A percentile compares a stretch with the other conserved stretches of the same genome.
These are phyloP conservation scores for Rhadina sibilatrix DNA, from an alignment of 2,113 vertebrate genomes.

Conservation along the genomic window DNA sequence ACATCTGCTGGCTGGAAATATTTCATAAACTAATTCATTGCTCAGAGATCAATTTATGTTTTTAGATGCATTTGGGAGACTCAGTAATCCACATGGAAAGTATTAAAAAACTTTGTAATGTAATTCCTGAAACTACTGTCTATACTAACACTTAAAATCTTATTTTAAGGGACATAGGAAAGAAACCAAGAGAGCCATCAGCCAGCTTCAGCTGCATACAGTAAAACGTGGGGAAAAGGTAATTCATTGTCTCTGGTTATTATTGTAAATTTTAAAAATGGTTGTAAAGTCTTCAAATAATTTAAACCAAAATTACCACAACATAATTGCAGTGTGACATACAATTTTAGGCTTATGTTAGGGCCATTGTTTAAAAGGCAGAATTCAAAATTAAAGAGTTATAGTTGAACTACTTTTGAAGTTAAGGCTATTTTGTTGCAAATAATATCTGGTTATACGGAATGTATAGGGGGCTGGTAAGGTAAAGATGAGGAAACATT, in stretches of 20 bases:
- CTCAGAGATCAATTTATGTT: background rate
- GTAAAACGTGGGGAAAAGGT: slow-evolving; percentile 82
- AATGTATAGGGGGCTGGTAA: background rate
- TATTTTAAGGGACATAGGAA: slow-evolving; percentile 75
- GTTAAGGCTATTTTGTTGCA: background rate
- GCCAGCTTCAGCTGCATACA: slow-evolving; percentile 77
- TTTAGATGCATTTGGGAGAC: background rate
- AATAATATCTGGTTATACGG: background rate
- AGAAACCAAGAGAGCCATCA: slow-evolving; percentile 80
- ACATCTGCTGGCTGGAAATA: background rate
- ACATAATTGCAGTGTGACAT: background rate
- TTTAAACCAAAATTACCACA: background rate
- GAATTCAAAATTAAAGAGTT: background rate
- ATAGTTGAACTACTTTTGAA: background rate
- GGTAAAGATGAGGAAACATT: background rate
- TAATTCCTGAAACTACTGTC: background rate
- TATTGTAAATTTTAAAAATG: background rate
- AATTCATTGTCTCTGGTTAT: background rate
- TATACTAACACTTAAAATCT: background rate
- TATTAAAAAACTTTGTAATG: background rate
- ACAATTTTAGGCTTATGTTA: background rate
- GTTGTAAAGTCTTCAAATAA: background rate
- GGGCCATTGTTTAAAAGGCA: background rate
- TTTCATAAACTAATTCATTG: background rate
- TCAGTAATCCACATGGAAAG: background rate